Evolutionary conservation across 2,113 vertebrate species (phyloP).

Genomic region (Nerophis lumbriciformis): DNA sequence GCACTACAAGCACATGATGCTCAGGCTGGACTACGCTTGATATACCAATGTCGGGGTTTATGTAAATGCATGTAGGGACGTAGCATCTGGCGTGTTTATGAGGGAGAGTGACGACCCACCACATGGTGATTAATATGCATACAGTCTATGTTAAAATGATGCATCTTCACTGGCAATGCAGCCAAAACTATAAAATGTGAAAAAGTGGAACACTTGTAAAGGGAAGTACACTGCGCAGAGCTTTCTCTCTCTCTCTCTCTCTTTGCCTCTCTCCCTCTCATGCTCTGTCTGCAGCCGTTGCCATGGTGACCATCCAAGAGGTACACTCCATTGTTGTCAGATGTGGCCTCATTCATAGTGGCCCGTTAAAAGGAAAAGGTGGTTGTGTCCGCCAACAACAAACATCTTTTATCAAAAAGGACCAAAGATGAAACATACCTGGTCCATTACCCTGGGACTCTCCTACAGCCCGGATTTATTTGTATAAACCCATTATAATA

Average conservation of each 20-base stretch:
- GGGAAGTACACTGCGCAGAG: slow-evolving; percentile 60
- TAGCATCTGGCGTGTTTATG: slow-evolving; percentile 27
- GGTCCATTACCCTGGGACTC: slow-evolving; percentile 5
- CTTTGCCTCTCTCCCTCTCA: slow-evolving; percentile 24
- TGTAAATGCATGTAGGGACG: slow-evolving; percentile 37
- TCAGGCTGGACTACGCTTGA: slow-evolving; percentile 29
- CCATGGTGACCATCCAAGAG: slow-evolving; percentile 66
- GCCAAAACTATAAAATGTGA: slow-evolving; percentile 2
- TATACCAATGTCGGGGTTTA: slow-evolving; percentile 47
- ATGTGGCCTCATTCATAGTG: slow-evolving; percentile 60
- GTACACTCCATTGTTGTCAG: slow-evolving; percentile 69
- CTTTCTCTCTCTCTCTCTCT: slow-evolving; percentile 23
- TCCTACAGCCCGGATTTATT: slow-evolving; percentile 23
- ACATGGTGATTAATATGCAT: background rate
- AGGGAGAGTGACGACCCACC: background rate
- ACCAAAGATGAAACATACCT: slow-evolving; percentile 27
- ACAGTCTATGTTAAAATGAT: background rate
- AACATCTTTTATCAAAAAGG: slow-evolving; percentile 22
- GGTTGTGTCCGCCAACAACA: slow-evolving; percentile 27
- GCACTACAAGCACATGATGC: slow-evolving; percentile 20
- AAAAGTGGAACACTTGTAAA: slow-evolving; percentile 45
- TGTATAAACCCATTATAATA: slow-evolving; percentile 5
- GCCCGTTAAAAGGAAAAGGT: slow-evolving; percentile 34
- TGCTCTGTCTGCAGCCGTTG: slow-evolving; percentile 66
- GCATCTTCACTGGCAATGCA: background rate